Base-by-base conservation (phyloP, 2,797 vertebrate genomes). In the Otus scops region DNA sequence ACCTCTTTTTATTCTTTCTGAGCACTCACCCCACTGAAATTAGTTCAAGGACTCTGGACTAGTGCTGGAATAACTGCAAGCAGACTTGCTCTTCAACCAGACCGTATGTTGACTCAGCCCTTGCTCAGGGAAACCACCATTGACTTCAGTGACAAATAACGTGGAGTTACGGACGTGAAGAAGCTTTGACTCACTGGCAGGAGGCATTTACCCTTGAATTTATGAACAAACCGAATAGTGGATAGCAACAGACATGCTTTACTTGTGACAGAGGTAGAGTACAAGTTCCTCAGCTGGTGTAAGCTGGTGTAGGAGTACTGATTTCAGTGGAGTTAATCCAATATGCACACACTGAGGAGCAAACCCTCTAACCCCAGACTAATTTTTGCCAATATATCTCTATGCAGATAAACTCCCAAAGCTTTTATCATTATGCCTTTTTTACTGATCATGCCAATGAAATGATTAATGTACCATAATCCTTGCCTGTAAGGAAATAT, bases 321-420 rank as follows among this genome's bases (percentile, higher is more conserved):
- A 65, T 56, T 88, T 69, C 75, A 38, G 27, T 53, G 60, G 56
- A 93, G 43, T 91, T 88, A 61, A 75, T 69, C 56, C 53, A 64
- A 53, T 56, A 59, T 78, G 68, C 88, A 69, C 77, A 61, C 41
- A 60, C 45, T 32, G 41, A 93, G 85, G 67, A 92, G 73, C 75
- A 92, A 93, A 82, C 48, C 68, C 11, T 77, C 38, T 57, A 77
- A 87, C n/a, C 64, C 75, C 75, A 63, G 71, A 75, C 65, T 82
- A 38, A 80, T 93, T 95, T 95, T 93, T 93, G 76, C 79, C 89
- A 70, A 13, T 85, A 9, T 93, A 77, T 94, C 69, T 96, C 69
- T 85, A 69, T 95, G 96, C 86, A 94, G 92, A 84, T 92, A 85
- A 97, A 95, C 54, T 89, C 74, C 88, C 87, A 85, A 88, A 94